Evolutionary conservation across 2,797 vertebrate species (phyloP).

Genomic region (Lagothrix lagotricha): DNA sequence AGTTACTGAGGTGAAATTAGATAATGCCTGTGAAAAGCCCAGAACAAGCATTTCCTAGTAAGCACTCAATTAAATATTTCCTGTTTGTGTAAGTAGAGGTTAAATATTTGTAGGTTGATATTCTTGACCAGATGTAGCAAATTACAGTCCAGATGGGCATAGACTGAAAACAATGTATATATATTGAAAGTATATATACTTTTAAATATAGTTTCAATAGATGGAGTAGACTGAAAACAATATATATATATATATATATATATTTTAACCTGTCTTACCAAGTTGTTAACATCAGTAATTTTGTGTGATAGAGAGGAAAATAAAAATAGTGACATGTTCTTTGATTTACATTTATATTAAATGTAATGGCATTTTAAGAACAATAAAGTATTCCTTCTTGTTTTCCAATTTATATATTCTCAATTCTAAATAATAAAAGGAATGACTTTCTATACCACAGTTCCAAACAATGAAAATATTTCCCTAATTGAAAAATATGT

Average conservation of each 20-base stretch:
- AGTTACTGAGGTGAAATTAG: background rate
- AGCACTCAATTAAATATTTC: background rate
- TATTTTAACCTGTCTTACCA: background rate
- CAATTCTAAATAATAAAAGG: background rate
- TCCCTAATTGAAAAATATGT: background rate
- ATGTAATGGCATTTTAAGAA: background rate
- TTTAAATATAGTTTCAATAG: background rate
- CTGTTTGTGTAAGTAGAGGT: background rate
- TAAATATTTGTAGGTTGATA: background rate
- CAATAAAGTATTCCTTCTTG: background rate
- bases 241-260: background rate
- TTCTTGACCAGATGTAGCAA: background rate
- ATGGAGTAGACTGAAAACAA: background rate
- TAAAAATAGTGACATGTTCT: background rate
- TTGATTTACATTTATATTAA: background rate
- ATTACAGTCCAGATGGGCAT: background rate
- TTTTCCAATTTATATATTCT: background rate
- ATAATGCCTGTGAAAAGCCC: background rate
- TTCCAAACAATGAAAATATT: constrained; percentile 23
- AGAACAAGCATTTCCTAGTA: background rate
- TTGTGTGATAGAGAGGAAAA: background rate
- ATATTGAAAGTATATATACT: too few species aligned
- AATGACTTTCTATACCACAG: background rate
- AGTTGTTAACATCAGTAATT: background rate
- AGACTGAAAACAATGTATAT: background rate